phyloP scores from a whole-genome alignment of 2,113 vertebrate species.

The Ancistrus triradiatus region DNA sequence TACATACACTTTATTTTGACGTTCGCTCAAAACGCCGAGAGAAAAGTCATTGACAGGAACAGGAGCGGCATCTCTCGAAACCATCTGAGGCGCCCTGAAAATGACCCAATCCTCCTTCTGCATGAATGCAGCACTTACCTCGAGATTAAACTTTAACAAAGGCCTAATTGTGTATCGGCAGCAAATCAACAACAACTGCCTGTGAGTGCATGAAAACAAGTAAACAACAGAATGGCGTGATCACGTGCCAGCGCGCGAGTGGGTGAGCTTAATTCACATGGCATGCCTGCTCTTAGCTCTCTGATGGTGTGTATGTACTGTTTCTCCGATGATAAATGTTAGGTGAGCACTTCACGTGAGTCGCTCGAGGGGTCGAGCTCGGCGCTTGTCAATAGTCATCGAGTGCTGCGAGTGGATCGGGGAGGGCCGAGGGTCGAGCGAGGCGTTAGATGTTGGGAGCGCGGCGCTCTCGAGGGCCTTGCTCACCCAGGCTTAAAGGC shows the following conservation, averaged over 20 bases:
- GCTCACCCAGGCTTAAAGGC: slow-evolving; percentile 87
- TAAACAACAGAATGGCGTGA: slow-evolving; percentile 34
- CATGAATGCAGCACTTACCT: slow-evolving; percentile 81
- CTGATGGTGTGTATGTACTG: slow-evolving; percentile 72
- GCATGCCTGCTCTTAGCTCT: slow-evolving; percentile 78
- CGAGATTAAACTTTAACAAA: slow-evolving; percentile 79
- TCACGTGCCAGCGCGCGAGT: slow-evolving; percentile 59
- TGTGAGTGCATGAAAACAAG: slow-evolving; percentile 59
- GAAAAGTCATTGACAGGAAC: slow-evolving; percentile 79
- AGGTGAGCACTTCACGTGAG: slow-evolving; percentile 85
- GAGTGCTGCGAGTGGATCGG: slow-evolving; percentile 60
- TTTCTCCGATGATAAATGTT: slow-evolving; percentile 80
- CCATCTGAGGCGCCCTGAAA: slow-evolving; percentile 61
- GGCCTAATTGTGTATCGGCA: slow-evolving; percentile 79
- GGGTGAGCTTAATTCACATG: slow-evolving; percentile 71
- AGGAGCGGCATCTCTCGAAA: slow-evolving; percentile 69
- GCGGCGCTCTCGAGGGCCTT: slow-evolving; percentile 59
- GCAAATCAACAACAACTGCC: slow-evolving; percentile 50
- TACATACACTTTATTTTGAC: slow-evolving; percentile 92
- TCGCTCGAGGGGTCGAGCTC: slow-evolving; percentile 79
- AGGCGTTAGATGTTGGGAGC: slow-evolving; percentile 73
- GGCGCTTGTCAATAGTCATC: slow-evolving; percentile 89
- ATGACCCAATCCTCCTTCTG: slow-evolving; percentile 77
- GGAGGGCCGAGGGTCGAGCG: slow-evolving; percentile 67
- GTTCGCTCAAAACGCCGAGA: slow-evolving; percentile 70